Base-by-base conservation (phyloP, 2,113 vertebrate genomes). In the Pholis gunnellus region DNA sequence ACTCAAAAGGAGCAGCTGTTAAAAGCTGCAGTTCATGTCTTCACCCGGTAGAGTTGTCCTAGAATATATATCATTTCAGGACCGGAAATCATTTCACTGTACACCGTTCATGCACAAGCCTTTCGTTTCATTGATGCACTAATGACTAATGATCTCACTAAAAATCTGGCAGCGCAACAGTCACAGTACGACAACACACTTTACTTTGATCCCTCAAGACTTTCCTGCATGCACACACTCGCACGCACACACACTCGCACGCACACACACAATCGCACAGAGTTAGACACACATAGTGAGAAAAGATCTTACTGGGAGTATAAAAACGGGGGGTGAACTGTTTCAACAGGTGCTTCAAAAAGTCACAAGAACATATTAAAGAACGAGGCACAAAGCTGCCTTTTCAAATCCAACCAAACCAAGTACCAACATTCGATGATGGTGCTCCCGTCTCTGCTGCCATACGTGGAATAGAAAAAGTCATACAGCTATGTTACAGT, bases 351-450 rank as follows among this genome's bases (percentile, higher is more conserved):
- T 84, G 83, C 52, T 81, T 88, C 48, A 83, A 92, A 92, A 93
- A 87, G 75, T 92, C 90, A 90, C 84, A 60, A 82, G 79, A 87
- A 89, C 86, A 91, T 92, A 90, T 91, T 73, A 92, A 93, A 93
- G 79, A 90, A 70, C 7, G 81, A 89, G 91, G 92, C 91, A 90
- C 84, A 88, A 92, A 93, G 79, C 88, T 92, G 93, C 92, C 92
- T 88, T 76, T 87, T 87, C 31, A 82, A 84, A 91, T 83, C 75
- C 68, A 65, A 82, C 72, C 56, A 46, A 70, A 64, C 88, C 82
- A 61, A 87, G 85, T 87, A 93, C 87, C 86, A 72, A 77, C 83
- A 67, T 82, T 71, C 74, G 1, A 34, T 9, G 64, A 48, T 2
- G 87, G 75, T 34, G 78, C 82, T 70, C 56, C 57, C 50, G 76